Base-by-base conservation (phyloP, 2,113 vertebrate species). In the Phrynosoma platyrhinos region DNA sequence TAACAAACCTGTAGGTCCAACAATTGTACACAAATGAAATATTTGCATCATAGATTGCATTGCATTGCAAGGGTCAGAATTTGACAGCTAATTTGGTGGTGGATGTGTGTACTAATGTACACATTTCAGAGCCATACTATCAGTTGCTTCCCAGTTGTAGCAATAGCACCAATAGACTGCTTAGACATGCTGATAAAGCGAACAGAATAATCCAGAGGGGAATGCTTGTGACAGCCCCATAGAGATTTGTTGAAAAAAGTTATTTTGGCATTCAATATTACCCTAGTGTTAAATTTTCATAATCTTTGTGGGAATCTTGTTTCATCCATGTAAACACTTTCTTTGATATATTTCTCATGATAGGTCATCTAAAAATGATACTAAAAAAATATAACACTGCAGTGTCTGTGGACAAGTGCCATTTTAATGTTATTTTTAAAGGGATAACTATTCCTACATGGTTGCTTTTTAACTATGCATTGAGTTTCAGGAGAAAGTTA, bases 21-120 rank as follows among this genome's bases (percentile, higher is more conserved):
- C 93, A 94, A 95, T 94, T 93, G 93, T 89, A 96, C 95, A 97
- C 93, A 94, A 62, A 77, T 91, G 92, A 95, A 95, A 90, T 94
- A 92, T 87, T 93, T 94, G 93, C 88, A 94, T 92, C 90, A 82
- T 87, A 92, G 47, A 92, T 80, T 92, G 89, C 86, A 53, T 90
- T 90, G 94, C 55, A 84, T 91, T 90, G 88, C 71, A 83, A 79
- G 89, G 53, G 87, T 93, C 91, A 84, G 82, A 95, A 92, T 93
- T 86, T 92, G 66, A 92, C 87, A 88, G 71, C 89, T 93, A 91
- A 47, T 90, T 94, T 83, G 88, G 83, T 87, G 66, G 89, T 85
- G 30, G 89, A 91, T 84, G n/a, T 93, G 87, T 89, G 84, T 88
- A 89, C 83, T 91, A 0, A 80, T 5, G 72, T 47, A 84, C 89